These are phyloP conservation scores for Bradypodion pumilum DNA, from an alignment of 2,797 vertebrate species.

Conservation along the genomic window DNA sequence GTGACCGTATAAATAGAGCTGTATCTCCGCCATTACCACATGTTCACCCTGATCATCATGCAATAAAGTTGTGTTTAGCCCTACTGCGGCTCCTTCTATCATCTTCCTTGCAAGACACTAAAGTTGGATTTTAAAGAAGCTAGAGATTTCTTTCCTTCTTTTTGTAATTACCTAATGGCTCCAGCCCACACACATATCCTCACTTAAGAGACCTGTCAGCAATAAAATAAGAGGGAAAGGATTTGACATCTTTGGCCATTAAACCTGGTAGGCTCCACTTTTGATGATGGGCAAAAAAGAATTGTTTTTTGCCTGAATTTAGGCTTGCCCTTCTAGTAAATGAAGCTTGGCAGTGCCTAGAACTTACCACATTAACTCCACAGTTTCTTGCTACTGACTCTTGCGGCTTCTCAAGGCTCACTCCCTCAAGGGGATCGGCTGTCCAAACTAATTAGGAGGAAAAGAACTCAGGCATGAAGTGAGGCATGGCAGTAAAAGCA, in stretches of 20 bases:
- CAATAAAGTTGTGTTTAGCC: too few relatives aligned
- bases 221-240: rapidly evolving
- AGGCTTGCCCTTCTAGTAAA: rapidly evolving
- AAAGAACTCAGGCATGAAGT: rapidly evolving
- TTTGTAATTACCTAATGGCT: too few relatives aligned
- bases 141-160: background rate
- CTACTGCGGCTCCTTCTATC: too few relatives aligned
- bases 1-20: too few relatives aligned
- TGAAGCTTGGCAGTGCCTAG: background rate
- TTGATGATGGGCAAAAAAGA: rapidly evolving
- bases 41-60: too few relatives aligned
- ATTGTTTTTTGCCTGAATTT: constrained; percentile 34
- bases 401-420: background rate
- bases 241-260: background rate
- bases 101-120: too few relatives aligned
- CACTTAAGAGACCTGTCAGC: background rate
- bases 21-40: too few relatives aligned
- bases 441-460: constrained; percentile 17
- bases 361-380: rapidly evolving
- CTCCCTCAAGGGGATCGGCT: background rate
- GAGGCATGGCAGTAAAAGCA: constrained; percentile 21
- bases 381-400: background rate
- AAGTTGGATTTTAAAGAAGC: background rate
- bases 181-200: background rate
- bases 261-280: constrained; percentile 21